These are phyloP conservation scores for Chaenocephalus aceratus DNA, from an alignment of 2,113 vertebrate species.

Conservation along the genomic window DNA sequence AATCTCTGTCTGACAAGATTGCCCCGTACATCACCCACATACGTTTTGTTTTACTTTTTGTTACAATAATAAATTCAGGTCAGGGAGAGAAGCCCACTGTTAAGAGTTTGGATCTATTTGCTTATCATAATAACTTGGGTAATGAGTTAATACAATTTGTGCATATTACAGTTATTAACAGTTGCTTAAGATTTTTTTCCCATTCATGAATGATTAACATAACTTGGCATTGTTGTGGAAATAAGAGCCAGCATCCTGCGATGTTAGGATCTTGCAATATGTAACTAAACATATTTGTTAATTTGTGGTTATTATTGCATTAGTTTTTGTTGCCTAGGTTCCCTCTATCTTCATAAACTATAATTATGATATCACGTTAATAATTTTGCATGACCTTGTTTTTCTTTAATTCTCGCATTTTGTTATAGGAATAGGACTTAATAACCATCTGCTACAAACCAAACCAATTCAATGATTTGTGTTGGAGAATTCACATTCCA, in stretches of 20 bases:
- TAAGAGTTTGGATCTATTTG: not conserved
- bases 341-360: not conserved
- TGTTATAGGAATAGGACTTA: not conserved
- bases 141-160: constrained; percentile 14
- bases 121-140: not conserved
- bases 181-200: not conserved
- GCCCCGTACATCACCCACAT: constrained; percentile 23
- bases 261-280: not conserved
- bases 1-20: constrained; percentile 45
- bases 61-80: constrained; percentile 7
- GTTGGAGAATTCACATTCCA: not conserved
- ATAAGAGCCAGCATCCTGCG: not conserved
- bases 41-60: constrained; percentile 19
- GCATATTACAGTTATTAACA: not conserved
- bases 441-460: too few relatives aligned
- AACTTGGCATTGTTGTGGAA: not conserved
- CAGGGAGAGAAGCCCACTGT: constrained; percentile 16
- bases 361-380: not conserved
- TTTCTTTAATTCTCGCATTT: not conserved
- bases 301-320: not conserved
- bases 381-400: not conserved
- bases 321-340: not conserved
- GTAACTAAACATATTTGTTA: not conserved
- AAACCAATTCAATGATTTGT: not conserved
- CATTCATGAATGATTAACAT: not conserved